phyloP scores from a whole-genome alignment of 2,113 vertebrate genomes.

The Ophthalmolycus amberensis region DNA sequence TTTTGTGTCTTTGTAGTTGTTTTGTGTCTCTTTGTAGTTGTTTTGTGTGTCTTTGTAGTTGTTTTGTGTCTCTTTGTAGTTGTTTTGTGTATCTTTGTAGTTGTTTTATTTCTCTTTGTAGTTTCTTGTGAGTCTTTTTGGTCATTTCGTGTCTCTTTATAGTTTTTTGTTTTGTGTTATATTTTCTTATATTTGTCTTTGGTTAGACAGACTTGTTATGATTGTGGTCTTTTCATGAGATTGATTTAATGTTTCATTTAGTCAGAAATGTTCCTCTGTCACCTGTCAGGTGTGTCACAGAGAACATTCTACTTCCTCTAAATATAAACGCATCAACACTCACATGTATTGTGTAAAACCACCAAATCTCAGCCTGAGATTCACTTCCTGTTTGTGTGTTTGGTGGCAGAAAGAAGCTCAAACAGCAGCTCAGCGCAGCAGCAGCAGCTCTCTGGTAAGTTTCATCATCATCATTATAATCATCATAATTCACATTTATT shows the following conservation, averaged over 20 bases:
- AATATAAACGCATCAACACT: background rate
- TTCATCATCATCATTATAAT: background rate
- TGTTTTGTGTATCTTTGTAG: too few relatives aligned
- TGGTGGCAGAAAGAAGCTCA: background rate
- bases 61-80: too few relatives aligned
- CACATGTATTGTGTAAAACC: too few relatives aligned
- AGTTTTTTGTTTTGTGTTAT: too few relatives aligned
- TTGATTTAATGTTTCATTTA: background rate
- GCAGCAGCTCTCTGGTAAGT: slow-evolving; percentile 26
- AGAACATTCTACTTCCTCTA: background rate
- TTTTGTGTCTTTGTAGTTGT: too few relatives aligned
- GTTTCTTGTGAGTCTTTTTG: too few relatives aligned
- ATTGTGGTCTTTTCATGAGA: background rate
- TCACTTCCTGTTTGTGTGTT: slow-evolving; percentile 8
- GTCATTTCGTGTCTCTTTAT: too few relatives aligned
- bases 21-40: too few relatives aligned
- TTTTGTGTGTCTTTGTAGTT: too few relatives aligned
- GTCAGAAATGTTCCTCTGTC: background rate
- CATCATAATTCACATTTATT: background rate
- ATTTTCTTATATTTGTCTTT: too few relatives aligned
- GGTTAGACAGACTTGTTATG: too few relatives aligned
- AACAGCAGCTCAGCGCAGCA: slow-evolving; percentile 8
- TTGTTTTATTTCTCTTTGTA: too few relatives aligned
- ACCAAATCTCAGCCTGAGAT: background rate
- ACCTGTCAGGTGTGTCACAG: background rate